Conservation (phyloP, 2,888 invertebrate species). For the Sisyra nigra region DNA sequence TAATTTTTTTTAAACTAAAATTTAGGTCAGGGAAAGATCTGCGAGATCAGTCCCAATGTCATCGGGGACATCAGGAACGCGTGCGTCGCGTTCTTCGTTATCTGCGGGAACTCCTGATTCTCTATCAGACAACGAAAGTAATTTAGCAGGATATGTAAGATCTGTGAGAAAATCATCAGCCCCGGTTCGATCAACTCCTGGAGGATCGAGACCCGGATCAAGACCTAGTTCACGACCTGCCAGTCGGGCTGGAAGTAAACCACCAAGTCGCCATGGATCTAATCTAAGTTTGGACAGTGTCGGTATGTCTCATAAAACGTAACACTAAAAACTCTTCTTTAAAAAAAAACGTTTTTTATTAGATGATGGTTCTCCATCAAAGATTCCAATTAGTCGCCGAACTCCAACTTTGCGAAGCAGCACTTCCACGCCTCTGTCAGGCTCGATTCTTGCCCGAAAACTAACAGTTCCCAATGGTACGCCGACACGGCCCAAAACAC, state of each 20-base stretch:
- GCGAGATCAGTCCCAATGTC: constrained; percentile 84
- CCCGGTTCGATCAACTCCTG: constrained; percentile 47
- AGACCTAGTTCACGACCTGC: constrained; percentile 75
- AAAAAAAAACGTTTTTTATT: constrained; percentile 3
- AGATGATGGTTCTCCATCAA: constrained; percentile 69
- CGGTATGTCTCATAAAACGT: constrained; percentile 33
- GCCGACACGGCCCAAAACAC: constrained; percentile 48
- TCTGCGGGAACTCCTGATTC: constrained; percentile 83
- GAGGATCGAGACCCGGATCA: constrained; percentile 47
- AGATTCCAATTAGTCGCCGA: constrained; percentile 65
- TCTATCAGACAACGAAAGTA: constrained; percentile 72
- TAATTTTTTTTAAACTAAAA: constrained; percentile 4
- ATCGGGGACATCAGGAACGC: constrained; percentile 29
- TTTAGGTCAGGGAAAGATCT: constrained; percentile 82
- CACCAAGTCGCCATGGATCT: constrained; percentile 85
- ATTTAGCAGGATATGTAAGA: constrained; percentile 25
- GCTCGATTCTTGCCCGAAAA: constrained; percentile 31
- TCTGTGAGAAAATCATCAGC: constrained; percentile 43
- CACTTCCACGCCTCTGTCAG: constrained; percentile 24
- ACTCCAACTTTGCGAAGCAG: constrained; percentile 31
- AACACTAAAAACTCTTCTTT: neutral
- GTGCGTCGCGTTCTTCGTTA: constrained; percentile 59
- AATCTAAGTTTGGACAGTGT: constrained; percentile 80
- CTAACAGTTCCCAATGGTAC: constrained; percentile 35
- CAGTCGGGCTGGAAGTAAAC: constrained; percentile 77